These are phyloP conservation scores for Aphelenchoides besseyi DNA, from an alignment of 1,140 invertebrate genomes.

Conservation along the genomic window DNA sequence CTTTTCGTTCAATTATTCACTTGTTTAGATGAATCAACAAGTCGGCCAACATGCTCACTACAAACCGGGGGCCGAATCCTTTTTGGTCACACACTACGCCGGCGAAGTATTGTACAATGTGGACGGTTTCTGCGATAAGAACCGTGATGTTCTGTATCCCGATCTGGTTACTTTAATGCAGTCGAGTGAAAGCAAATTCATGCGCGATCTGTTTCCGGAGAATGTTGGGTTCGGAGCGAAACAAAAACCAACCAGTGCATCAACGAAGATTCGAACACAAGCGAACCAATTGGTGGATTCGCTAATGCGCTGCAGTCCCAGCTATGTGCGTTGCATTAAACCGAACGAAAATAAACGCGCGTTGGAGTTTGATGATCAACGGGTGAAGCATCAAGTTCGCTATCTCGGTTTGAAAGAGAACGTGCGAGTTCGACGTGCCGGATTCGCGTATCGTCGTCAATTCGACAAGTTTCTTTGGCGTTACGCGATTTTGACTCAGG, in stretches of 20 bases:
- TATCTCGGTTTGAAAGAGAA: constrained; percentile 72
- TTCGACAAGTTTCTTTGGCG: constrained; percentile 71
- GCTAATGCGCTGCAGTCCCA: constrained; percentile 73
- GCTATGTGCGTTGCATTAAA: constrained; percentile 76
- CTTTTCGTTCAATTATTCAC: too few relatives aligned
- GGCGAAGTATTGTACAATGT: constrained; percentile 72
- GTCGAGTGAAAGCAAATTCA: constrained; percentile 70
- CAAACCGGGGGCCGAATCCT: constrained; percentile 68
- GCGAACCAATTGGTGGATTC: constrained; percentile 73
- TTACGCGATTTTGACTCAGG: constrained; percentile 70
- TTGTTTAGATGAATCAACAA: constrained; percentile 65
- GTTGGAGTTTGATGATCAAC: constrained; percentile 74
- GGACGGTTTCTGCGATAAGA: constrained; percentile 75
- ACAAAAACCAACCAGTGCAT: constrained; percentile 72
- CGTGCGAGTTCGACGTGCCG: constrained; percentile 71
- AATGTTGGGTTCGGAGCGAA: constrained; percentile 67
- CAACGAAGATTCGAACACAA: constrained; percentile 74
- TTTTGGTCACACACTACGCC: constrained; percentile 74
- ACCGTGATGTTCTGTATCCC: constrained; percentile 73
- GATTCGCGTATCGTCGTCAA: constrained; percentile 70
- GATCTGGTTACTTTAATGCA: constrained; percentile 76
- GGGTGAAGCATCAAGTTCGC: constrained; percentile 70
- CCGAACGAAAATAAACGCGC: constrained; percentile 75
- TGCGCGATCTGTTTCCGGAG: constrained; percentile 70
- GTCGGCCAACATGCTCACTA: constrained; percentile 70